These are phyloP conservation scores for Cyphomyrus plagiostoma DNA, from an alignment of 2,113 vertebrate species.

Conservation along the genomic window DNA sequence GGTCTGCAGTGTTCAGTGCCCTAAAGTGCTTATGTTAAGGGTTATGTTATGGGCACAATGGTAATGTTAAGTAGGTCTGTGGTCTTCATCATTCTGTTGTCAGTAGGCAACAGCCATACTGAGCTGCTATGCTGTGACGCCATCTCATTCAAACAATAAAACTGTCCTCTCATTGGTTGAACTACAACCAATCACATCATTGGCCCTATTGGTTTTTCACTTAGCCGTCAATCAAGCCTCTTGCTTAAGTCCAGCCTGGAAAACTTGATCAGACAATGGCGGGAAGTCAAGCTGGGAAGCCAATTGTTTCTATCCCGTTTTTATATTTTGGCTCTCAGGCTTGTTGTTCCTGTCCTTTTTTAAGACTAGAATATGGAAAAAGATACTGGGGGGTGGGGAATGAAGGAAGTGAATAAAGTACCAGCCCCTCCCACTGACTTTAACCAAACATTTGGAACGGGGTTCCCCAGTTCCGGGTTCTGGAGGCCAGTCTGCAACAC, in stretches of 20 bases:
- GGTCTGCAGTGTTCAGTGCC: not conserved
- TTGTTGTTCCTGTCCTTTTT: not conserved
- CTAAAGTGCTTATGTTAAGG: not conserved
- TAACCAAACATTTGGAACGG: not conserved
- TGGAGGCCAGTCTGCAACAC: not conserved
- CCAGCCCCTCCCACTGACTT: not conserved
- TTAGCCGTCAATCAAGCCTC: not conserved
- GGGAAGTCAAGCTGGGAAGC: not conserved
- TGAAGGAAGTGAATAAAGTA: not conserved
- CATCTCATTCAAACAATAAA: not conserved
- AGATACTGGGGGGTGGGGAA: not conserved
- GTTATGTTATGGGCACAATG: not conserved
- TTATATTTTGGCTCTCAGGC: not conserved
- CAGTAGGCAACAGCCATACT: not conserved
- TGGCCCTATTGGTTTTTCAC: not conserved
- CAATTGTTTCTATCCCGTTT: not conserved
- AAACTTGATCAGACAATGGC: not conserved
- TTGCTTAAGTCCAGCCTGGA: not conserved
- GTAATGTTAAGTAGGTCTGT: not conserved
- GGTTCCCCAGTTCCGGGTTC: not conserved
- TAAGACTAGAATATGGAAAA: not conserved
- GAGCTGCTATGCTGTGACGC: not conserved
- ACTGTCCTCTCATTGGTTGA: not conserved
- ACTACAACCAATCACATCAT: not conserved
- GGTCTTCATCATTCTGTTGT: not conserved